Base-by-base conservation (phyloP, 2,888 invertebrate species). In the Andrena chrysosceles region DNA sequence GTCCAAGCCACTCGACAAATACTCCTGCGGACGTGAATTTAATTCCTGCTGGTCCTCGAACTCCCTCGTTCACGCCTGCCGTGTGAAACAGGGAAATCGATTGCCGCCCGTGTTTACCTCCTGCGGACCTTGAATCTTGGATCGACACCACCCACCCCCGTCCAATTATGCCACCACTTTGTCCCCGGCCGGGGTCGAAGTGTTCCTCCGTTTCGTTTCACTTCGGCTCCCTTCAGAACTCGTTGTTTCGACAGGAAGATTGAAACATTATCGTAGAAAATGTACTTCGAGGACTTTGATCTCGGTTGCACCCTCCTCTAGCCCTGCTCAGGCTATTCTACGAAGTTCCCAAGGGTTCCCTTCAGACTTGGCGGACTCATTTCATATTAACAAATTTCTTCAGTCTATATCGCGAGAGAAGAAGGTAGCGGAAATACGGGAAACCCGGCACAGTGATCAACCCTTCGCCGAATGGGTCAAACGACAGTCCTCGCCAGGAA, bases 1-100 rank as follows among this genome's bases (percentile, higher is more conserved):
- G 70, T 42, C 68, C 67, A 35, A 54, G 73, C 13, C 26, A 31
- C 69, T 74, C 76, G 77, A 77, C 85, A 84, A 81, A 81, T 81
- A 84, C 62, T 56, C 56, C 54, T 52, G 48, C 60, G 56, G 66
- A 68, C 75, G 81, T 74, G 81, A 77, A 81, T 85, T 84, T 84
- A 81, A 85, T 84, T 81, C 77, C 31, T 78, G 42, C 33, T 48
- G 42, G 6, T 8, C 1, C 26, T 31, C 35, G 0, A 10, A 10
- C 42, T 16, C 16, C 29, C 23, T 23, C 16, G 10, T 33, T 52
- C 48, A 33, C 33, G 16, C 2, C 56, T 59, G 29, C 56, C 59
- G 31, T 16, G 42, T 42, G 73, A 70, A 64, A 64, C 59, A 31
- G 26, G 42, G 20, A 63, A 75, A 78, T 81, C 85, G 83, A 77